Percentiles rank a stretch among this genome's conserved stretches.
These are phyloP conservation scores for Solenodon paradoxus DNA, from an alignment of 2,113 vertebrate genomes.

Conservation along the genomic window DNA sequence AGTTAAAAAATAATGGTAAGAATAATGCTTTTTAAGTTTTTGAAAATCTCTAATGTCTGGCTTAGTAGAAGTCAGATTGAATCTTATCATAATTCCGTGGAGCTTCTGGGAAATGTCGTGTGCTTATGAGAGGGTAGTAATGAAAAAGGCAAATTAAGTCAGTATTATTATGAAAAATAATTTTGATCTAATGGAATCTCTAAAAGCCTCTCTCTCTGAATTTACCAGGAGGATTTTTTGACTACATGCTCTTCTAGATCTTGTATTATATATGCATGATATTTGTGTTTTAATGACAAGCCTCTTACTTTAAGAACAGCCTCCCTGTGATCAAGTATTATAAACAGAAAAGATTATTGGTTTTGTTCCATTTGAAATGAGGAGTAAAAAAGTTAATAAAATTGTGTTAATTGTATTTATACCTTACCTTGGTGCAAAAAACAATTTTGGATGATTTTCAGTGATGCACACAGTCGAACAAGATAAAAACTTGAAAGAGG, in stretches of 20 bases:
- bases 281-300: not conserved
- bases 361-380: constrained; percentile 42
- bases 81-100: not conserved
- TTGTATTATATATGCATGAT: not conserved
- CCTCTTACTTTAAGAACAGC: not conserved
- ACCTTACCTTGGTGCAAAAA: not conserved
- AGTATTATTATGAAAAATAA: not conserved
- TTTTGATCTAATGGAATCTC: not conserved
- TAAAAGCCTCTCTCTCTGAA: not conserved
- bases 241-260: not conserved
- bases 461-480: not conserved
- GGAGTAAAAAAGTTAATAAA: not conserved
- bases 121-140: not conserved
- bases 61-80: not conserved
- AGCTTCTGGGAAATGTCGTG: not conserved
- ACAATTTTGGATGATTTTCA: not conserved
- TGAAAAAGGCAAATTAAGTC: not conserved
- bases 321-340: not conserved
- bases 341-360: not conserved
- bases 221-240: not conserved
- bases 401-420: not conserved
- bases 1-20: not conserved
- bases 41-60: constrained; percentile 1
- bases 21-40: not conserved
- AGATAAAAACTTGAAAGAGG: not conserved